phyloP scores from a whole-genome alignment of 2,797 vertebrate genomes.

The Morelia viridis region DNA sequence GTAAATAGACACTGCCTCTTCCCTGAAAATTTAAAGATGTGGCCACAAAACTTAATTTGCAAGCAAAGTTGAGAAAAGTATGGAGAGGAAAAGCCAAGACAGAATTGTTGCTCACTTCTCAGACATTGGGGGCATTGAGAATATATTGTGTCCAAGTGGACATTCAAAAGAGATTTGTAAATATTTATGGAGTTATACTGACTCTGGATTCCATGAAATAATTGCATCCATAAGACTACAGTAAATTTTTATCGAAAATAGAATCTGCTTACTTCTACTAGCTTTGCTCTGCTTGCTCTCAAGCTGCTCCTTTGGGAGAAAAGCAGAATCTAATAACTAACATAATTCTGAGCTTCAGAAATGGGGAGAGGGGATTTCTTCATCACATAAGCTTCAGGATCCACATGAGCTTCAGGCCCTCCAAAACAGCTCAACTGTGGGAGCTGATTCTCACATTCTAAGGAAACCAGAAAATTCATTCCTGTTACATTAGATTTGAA shows the following conservation, averaged over 20 bases:
- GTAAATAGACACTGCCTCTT: not conserved
- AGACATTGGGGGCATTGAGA: conserved; percentile 1
- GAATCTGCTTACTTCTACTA: not conserved
- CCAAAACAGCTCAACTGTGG: not conserved
- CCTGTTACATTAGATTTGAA: not conserved
- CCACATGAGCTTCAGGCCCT: not conserved
- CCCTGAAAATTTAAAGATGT: not conserved
- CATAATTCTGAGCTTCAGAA: not conserved
- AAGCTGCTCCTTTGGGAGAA: not conserved
- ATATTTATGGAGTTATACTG: conserved; percentile 17
- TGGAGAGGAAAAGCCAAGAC: not conserved
- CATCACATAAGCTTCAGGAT: not conserved
- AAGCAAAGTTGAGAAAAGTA: not conserved
- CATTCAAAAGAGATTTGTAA: conserved; percentile 6
- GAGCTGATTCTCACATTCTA: not conserved
- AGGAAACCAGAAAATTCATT: not conserved
- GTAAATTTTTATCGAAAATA: conserved; percentile 28
- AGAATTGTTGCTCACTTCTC: not conserved
- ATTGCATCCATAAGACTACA: not conserved
- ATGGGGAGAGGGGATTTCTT: not conserved
- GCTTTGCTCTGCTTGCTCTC: not conserved
- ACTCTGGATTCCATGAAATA: conserved; percentile 19
- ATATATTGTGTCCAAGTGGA: not conserved
- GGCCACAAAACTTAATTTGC: not conserved
- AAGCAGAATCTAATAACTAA: not conserved